Base-by-base conservation (phyloP, 2,113 vertebrate species). In the Monopterus albus region DNA sequence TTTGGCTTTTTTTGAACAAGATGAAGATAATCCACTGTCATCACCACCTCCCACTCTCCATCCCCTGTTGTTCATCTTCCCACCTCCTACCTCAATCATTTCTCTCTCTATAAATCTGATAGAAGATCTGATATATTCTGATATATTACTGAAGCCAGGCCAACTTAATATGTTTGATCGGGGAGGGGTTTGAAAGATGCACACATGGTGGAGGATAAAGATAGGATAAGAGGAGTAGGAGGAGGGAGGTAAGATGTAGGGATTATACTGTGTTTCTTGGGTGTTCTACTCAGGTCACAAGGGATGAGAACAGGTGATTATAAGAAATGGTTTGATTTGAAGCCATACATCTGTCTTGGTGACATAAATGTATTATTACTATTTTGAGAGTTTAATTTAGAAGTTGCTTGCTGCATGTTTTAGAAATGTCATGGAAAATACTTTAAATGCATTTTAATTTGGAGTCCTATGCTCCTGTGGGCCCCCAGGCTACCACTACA, bases 261-360 rank as follows among this genome's bases (percentile, higher is more conserved):
- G 79, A 78, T 88, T 79, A 79, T 72, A 52, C n/a, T n/a, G n/a
- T n/a, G n/a, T 65, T 65, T 79, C 71, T 72, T 75, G 57, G 79
- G 72, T 74, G 57, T 80, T 87, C 20, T 56, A 18, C 74, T 75
- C 38, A 18, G 25, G 72, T 80, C 59, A 21, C 64, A 52, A 64
- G 71, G 79, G 74, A 88, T 53, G 42, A 75, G 52, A 75, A 72
- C 77, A 82, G 76, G 81, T 86, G 81, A 82, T 78, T 69, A 74
- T 25, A 28, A 35, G 60, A 66, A 77, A 71, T 25, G 10, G 70
- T 73, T 82, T 82, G 65, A 86, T 84, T 59, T 59, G 23, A 61
- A 78, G 63, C 73, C 53, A 67, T 63, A 65, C 46, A 57, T 14
- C 28, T 58, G 49, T 74, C 73, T 79, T 42, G 20, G 52, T 60